phyloP scores from a whole-genome alignment of 2,113 vertebrate species.

The Amphiprion percula region DNA sequence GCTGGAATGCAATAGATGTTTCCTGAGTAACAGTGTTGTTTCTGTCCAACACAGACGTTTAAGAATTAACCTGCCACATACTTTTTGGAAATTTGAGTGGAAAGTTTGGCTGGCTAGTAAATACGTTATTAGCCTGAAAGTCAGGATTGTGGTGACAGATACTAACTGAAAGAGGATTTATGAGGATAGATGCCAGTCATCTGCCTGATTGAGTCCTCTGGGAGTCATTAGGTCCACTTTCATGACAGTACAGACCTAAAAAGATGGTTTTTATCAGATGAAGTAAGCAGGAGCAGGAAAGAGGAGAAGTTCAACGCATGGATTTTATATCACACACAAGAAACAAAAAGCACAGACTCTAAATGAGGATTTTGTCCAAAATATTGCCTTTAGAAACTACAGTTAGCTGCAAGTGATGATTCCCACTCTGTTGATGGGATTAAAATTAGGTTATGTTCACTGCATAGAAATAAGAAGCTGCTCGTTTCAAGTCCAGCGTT shows the following conservation, averaged over 20 bases:
- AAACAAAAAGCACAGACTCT: too few relatives aligned
- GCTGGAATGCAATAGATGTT: conserved; percentile 66
- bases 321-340: too few relatives aligned
- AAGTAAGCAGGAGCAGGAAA: too few relatives aligned
- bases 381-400: not conserved
- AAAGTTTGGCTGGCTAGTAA: conserved; percentile 35
- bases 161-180: conserved; percentile 22
- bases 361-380: not conserved
- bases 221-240: not conserved
- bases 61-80: conserved; percentile 52
- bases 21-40: conserved; percentile 64
- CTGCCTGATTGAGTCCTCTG: conserved; percentile 8
- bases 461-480: too few relatives aligned
- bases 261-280: conserved; percentile 9
- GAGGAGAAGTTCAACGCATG: too few relatives aligned
- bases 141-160: conserved; percentile 14
- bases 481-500: not conserved
- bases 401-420: not conserved
- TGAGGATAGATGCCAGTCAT: conserved; percentile 5
- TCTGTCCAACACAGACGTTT: conserved; percentile 60
- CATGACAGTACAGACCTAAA: conserved; percentile 3
- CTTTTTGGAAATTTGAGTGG: conserved; percentile 36
- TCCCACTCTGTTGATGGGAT: not conserved
- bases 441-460: too few relatives aligned
- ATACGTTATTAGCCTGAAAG: conserved; percentile 19